Percentiles rank a stretch among this genome's conserved stretches.
phyloP scores from a whole-genome alignment of 2,888 invertebrate genomes.

The Dicyrtoma fusca region DNA sequence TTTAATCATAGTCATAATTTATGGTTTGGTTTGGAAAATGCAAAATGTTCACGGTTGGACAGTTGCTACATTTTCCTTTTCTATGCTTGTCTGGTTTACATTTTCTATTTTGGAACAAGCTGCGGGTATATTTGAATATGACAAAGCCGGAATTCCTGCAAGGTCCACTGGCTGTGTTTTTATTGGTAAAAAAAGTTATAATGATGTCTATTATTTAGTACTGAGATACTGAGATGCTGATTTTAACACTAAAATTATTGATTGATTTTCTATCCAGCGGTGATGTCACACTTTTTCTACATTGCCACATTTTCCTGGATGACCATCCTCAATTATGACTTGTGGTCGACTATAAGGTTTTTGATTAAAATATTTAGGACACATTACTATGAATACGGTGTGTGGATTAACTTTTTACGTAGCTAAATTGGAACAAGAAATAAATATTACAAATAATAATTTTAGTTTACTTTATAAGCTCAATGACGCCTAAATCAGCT shows the following conservation, averaged over 20 bases:
- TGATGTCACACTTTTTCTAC: background rate
- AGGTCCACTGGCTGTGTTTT: background rate
- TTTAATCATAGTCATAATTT: background rate
- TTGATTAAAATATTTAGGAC: too few relatives aligned
- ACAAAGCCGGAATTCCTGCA: too few relatives aligned
- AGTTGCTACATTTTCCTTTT: background rate
- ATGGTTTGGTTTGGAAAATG: background rate
- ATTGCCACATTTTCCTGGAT: conserved; percentile 15
- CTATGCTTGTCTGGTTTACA: too few relatives aligned
- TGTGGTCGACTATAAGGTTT: conserved; percentile 2
- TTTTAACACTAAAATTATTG: too few relatives aligned
- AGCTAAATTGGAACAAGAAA: too few relatives aligned
- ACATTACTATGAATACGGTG: too few relatives aligned
- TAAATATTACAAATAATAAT: too few relatives aligned
- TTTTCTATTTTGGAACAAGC: background rate
- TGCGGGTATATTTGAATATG: background rate
- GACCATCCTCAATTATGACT: background rate
- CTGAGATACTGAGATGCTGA: too few relatives aligned
- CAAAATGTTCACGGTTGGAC: conserved; percentile 18
- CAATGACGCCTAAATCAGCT: background rate
- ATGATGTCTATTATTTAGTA: too few relatives aligned
- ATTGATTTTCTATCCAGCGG: background rate
- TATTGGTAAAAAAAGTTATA: background rate
- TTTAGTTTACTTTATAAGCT: too few relatives aligned
- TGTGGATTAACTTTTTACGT: too few relatives aligned